Evolutionary conservation across 2,888 invertebrate genomes (phyloP), one percentile per base, ranked within the genome.

Genomic region (Calliscelio sp.): DNA sequence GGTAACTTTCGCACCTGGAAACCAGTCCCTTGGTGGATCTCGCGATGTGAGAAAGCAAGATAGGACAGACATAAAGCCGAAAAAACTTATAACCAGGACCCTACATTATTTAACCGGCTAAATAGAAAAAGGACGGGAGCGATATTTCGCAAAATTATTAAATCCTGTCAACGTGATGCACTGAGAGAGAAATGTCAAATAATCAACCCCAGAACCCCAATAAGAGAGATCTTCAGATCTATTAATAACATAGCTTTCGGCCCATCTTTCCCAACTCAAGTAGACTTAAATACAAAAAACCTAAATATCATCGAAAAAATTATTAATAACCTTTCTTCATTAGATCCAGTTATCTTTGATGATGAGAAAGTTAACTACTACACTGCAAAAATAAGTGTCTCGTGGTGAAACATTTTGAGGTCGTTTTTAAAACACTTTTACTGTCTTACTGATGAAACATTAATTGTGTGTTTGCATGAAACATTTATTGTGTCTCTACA

Each of bases 21-120:
- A n/a, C n/a, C 55, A 25, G 55, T 55, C 8, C 55, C 55, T 3
- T 55, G 55, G 65, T 65, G 46, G 65, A 65, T 46, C 8, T 4
- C 7, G 6, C 2, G 14, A 18, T 65, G 65, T 10, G 44, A 65
- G 3, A 11, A 25, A 25, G 65, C 65, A 10, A 46, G 18, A 25
- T 5, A 16, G 7, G 25, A 24, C 0, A 44, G 41, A 16, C 14
- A 25, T 6, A 28, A 35, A 35, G 1, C 35, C 1, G 35, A 35
- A 35, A 35, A 35, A 35, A 35, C 14, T 5, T 35, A 35, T 35
- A 35, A 5, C 1, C 35, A 5, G 1, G 8, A 11, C 14, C 35
- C 35, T 35, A 35, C 35, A 3, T 1, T 1, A 8, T 1, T 5
- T 35, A 35, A 35, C 35, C 8, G 14, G 14, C 1, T 14, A 8